Conservation (phyloP, 2,888 invertebrate species). For the Holacanthella duospinosa region DNA sequence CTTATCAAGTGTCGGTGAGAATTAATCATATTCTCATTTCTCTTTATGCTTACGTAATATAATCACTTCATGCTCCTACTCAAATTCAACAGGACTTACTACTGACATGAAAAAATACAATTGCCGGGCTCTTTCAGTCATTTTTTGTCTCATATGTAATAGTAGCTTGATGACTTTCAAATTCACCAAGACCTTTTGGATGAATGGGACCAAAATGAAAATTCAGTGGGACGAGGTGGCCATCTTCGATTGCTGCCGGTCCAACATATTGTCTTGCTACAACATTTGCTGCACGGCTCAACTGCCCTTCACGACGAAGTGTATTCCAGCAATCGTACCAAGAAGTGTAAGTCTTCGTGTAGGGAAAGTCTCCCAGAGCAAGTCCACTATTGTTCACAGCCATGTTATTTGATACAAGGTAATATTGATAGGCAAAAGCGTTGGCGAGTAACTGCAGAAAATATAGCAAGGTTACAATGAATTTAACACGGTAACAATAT, state of each 20-base stretch:
- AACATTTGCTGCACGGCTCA: slow-evolving; percentile 76
- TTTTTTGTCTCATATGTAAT: too few species aligned
- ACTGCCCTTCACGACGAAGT: slow-evolving; percentile 59
- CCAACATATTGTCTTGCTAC: slow-evolving; percentile 61
- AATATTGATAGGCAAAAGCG: slow-evolving; percentile 78
- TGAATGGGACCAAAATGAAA: background rate
- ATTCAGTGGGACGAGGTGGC: background rate
- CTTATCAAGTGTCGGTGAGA: too few species aligned
- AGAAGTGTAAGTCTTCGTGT: slow-evolving; percentile 59
- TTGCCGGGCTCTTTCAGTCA: too few species aligned
- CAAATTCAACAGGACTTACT: too few species aligned
- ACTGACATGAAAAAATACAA: too few species aligned
- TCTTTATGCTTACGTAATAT: too few species aligned
- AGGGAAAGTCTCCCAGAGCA: slow-evolving; percentile 68
- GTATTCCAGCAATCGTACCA: slow-evolving; percentile 80
- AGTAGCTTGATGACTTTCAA: too few species aligned
- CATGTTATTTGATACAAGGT: slow-evolving; percentile 85
- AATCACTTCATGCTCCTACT: too few species aligned
- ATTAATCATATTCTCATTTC: too few species aligned
- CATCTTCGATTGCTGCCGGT: background rate
- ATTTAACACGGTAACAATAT: background rate
- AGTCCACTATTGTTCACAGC: slow-evolving; percentile 71
- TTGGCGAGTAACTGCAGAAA: slow-evolving; percentile 62
- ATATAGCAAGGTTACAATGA: background rate
- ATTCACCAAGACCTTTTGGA: background rate